These are phyloP conservation scores for Triplophysa siluroides DNA, from an alignment of 2,113 vertebrate species.

Conservation along the genomic window DNA sequence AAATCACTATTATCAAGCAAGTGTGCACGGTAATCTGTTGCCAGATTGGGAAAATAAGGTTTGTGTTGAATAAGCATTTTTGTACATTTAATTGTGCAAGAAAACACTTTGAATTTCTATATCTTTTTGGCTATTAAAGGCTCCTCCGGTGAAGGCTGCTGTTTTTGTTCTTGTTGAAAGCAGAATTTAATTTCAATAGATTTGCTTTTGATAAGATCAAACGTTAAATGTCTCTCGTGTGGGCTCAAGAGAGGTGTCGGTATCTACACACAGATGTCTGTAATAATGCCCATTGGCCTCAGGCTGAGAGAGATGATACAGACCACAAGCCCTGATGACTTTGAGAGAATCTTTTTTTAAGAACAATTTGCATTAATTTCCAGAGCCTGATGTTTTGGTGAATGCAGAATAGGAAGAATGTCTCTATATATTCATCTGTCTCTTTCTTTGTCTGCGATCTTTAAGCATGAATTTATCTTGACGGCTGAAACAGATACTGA, in stretches of 20 bases:
- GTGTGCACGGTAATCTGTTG: background rate
- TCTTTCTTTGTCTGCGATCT: background rate
- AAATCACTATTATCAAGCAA: background rate
- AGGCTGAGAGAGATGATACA: background rate
- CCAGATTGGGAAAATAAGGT: no score
- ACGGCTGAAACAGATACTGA: background rate
- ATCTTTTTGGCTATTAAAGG: no score
- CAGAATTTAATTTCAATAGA: slow-evolving; percentile 23
- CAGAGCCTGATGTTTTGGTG: background rate
- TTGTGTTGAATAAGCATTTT: no score
- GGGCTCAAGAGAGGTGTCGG: slow-evolving; percentile 3
- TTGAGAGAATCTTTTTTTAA: background rate
- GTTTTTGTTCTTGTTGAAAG: background rate
- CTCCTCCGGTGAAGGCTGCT: no score
- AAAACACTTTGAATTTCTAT: no score
- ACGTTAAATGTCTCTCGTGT: background rate
- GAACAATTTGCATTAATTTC: slow-evolving; percentile 1
- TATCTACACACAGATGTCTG: background rate
- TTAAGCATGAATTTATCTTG: background rate
- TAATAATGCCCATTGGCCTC: background rate
- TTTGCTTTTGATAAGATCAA: slow-evolving; percentile 24
- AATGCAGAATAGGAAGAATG: background rate
- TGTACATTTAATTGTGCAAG: background rate
- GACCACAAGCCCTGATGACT: background rate
- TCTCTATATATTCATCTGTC: background rate